These are phyloP conservation scores for Poeciliopsis prolifica DNA, from an alignment of 2,113 vertebrate species.

Conservation along the genomic window DNA sequence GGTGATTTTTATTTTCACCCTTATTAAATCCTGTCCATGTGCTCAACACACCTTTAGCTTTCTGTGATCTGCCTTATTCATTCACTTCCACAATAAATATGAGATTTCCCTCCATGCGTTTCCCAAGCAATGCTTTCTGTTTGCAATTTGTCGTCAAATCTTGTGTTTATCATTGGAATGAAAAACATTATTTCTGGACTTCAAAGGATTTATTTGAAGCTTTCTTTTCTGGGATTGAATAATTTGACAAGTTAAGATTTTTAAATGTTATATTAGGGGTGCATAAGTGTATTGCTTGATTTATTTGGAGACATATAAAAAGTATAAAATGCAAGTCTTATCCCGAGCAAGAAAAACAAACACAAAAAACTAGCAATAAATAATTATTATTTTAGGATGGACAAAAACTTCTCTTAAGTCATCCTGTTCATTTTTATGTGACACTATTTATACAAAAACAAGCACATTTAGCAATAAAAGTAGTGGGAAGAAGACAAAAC, in stretches of 20 bases:
- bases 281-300: too few species aligned
- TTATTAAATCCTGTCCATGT: conserved; percentile 32
- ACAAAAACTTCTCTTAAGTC: too few species aligned
- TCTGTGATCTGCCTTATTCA: conserved; percentile 34
- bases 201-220: neutral
- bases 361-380: too few species aligned
- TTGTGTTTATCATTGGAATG: neutral
- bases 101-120: conserved; percentile 47
- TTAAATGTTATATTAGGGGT: neutral
- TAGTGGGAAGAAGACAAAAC: too few species aligned
- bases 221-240: neutral
- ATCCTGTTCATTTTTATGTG: too few species aligned
- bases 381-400: too few species aligned
- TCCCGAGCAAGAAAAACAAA: too few species aligned
- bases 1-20: conserved; percentile 5
- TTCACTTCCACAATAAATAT: conserved; percentile 72
- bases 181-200: neutral
- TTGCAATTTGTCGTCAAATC: neutral
- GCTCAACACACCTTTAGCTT: conserved; percentile 42
- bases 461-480: too few species aligned
- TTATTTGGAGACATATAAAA: too few species aligned
- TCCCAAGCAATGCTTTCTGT: neutral
- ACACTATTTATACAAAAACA: too few species aligned
- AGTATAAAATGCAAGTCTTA: too few species aligned
- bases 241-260: neutral